Base-by-base conservation (phyloP, 1,140 invertebrate genomes). In the Papilio glaucus region DNA sequence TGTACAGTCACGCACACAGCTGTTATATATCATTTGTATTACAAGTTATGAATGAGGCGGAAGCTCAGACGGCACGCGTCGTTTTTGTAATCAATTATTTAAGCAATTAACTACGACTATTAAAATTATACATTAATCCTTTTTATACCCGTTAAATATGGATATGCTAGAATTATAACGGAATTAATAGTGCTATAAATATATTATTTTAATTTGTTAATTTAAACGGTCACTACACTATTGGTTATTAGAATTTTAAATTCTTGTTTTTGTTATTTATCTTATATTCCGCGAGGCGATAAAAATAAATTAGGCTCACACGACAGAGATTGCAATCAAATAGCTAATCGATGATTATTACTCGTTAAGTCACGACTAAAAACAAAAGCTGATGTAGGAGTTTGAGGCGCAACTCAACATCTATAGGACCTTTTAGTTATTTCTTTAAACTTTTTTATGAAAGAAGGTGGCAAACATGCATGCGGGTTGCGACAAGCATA, bases 241-340 rank as follows among this genome's bases (percentile, higher is more conserved):
- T 18, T 45, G 42, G 42, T 6, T n/a, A 45, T 45, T 45, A 18
- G 15, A 18, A 45, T 45, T 45, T 45, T 18, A 45, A 45, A 45
- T 45, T 7, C 15, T 45, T 45, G 15, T 45, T 8, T 45, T 45
- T 7, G 15, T 45, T 5, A 18, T 45, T 45, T 45, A 45, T 8
- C n/a, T n/a, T 45, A 45, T 45, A 6, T 45, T 45, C 18, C 42
- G 42, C 15, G 42, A 4, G 15, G 15, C 15, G n/a, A 42, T 42
- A 42, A 45, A 45, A 42, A 42, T 42, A 42, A 45, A 45, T 45
- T 45, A 18, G 42, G 42, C 42, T 45, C n/a, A 45, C 42, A 45
- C 42, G 42, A 45, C n/a, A 45, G n/a, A 18, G 0, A 45, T 45
- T 0, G 42, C 42, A 45, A 45, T 45, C 12, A 15, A 18, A 33